Evolutionary conservation across 1,140 invertebrate species (phyloP), one percentile per base, ranked within the genome.

Genomic region (Drosophila ficusphila): DNA sequence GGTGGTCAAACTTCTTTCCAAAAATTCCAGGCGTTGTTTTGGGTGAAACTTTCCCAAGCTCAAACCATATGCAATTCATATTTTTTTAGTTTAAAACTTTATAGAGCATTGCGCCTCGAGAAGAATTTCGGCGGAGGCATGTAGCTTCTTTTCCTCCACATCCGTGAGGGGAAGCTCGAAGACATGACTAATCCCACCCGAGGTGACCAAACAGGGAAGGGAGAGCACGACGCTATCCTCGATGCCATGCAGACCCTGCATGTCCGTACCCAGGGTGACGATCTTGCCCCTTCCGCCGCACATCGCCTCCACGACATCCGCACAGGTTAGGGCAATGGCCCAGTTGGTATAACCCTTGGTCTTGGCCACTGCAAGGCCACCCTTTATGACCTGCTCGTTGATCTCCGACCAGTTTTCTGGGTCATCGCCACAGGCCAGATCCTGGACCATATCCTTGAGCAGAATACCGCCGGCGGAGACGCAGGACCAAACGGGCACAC

Each of bases 321-420:
- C 93, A 0, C 96, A 93, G 72, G 96, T 96, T 2, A 97, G 92
- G 1, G 96, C 96, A 75, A 97, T 95, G 4, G 96, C 97, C 96
- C 96, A 97, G 18, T 96, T 97, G 0, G 96, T 97, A 90, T 97
- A 97, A 0, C 96, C 96, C 86, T 97, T 97, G 52, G 96, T 91
- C 75, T 94, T 95, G 79, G 97, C 97, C 11, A 97, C 94, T 79
- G 96, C 94, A 76, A 96, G 96, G 0, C 96, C 96, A 69, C 95
- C 96, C 42, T 95, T 91, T 0, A 97, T 94, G 0, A 98, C 96
- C 53, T 96, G 92, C 39, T 93, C 93, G 68, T 96, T 94, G 1
- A 97, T 79, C 5, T 95, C 92, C 21, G 92, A 90, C 96, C 96
- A 98, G 14, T 96, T 93, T 90, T 98, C 96, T 0, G 92, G 83